Evolutionary conservation across 2,888 invertebrate species (phyloP), one percentile per base, ranked within the genome.

Genomic region (Papilio demoleus): DNA sequence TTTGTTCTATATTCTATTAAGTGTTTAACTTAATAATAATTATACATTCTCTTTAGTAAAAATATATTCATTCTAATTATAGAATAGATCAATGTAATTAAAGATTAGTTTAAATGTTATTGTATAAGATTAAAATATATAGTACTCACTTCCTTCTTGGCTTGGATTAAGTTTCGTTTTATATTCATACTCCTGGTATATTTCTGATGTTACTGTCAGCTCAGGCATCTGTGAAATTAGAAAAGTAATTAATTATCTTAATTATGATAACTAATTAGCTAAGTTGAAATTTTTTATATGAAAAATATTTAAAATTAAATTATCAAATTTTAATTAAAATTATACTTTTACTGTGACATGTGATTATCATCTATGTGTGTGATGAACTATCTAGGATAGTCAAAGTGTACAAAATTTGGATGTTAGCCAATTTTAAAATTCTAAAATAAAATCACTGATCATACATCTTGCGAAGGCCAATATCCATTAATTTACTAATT

Each of bases 111-210:
- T 36, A n/a, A n/a, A n/a, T n/a, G n/a, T n/a, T n/a, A n/a, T n/a
- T n/a, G n/a, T 77, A 53, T 19, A 22, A 36, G 38, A 19, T 22
- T 27, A 64, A 73, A 61, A 42, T 53, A 12, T 59, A 24, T 12
- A 47, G 58, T 47, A 77, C 93, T 87, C 80, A 93, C 93, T 93
- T 78, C 93, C 93, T 78, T 85, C 82, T 70, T 73, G 85, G 70
- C 87, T 93, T 42, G 93, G 88, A 68, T 83, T 81, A 71, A 80
- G 84, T 72, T 88, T 88, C 14, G 94, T 94, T 73, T 86, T 90
- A 78, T 95, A 95, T 80, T 95, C 93, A 79, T 94, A 94, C 87
- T 96, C 96, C 40, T 93, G 90, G 83, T 96, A 96, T 80, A 96
- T 94, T 90, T 96, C 96, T 27, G 96, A 96, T 53, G 95, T 94